Conservation (phyloP, 2,888 invertebrate genomes). For the Chironomus tentans region DNA sequence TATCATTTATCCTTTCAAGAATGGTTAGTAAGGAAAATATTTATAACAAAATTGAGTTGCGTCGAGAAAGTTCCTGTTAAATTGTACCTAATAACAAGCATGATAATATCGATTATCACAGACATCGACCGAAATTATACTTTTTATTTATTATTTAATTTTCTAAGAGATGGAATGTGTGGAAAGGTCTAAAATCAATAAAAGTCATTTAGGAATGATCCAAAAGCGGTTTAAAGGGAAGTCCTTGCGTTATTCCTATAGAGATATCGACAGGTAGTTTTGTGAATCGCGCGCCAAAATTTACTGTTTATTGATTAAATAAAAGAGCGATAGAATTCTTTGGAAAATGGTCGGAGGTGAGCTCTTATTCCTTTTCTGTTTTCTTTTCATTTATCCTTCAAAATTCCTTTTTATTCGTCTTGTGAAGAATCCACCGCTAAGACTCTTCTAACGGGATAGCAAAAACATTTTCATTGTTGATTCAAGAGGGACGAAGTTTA, state of each 20-base stretch:
- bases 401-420: background rate
- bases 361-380: background rate
- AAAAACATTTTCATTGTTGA: background rate
- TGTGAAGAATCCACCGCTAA: background rate
- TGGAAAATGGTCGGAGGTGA: background rate
- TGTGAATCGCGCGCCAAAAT: constrained; percentile 21
- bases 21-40: background rate
- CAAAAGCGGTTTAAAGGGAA: background rate
- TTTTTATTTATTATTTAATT: background rate
- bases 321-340: constrained; percentile 13
- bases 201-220: constrained; percentile 13
- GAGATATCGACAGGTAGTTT: constrained; percentile 14
- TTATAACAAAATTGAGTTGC: background rate
- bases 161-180: background rate
- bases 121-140: background rate
- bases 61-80: background rate
- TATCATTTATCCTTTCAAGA: background rate
- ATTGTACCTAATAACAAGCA: background rate
- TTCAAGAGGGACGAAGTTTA: background rate
- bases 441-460: constrained; percentile 1
- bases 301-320: constrained; percentile 20
- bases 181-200: constrained; percentile 17
- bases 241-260: background rate
- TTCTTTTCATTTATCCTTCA: background rate
- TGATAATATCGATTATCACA: constrained; percentile 3